Evolutionary conservation across 2,797 vertebrate genomes (phyloP), one percentile per base, ranked within the genome.

Genomic region (Alcedo quadribrachys): DNA sequence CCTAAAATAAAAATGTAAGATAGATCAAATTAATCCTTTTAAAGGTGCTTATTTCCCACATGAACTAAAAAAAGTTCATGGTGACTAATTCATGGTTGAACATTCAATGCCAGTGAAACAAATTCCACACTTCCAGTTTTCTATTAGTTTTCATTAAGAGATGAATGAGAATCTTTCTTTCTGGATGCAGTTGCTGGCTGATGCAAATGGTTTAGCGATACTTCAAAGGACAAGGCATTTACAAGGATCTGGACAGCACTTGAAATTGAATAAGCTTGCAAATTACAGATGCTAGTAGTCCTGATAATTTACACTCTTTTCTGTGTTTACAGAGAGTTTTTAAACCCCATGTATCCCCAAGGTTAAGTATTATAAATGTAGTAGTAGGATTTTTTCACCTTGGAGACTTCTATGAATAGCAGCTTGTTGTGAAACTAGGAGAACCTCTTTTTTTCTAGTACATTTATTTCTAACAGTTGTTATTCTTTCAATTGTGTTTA

Each of bases 401-500:
- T 63, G 20, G 22, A 76, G 32, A 2, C 30, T 69, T 84, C 54
- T 78, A 81, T 69, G 33, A 79, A 43, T 37, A 92, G 35, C 45
- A 66, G 19, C 13, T 67, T 3, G 4, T 63, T 89, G 32, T 53
- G 22, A 61, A 73, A 80, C 20, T 37, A 65, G 54, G 30, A 88
- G 24, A 54, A 43, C 17, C 6, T 5, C 7, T 5, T 66, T 74
- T 33, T 8, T 76, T 87, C 67, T 70, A 25, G 40, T 76, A 57
- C 40, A 6, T 77, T 77, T 82, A 24, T 85, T 85, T 78, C 57
- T 87, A 65, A 57, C 12, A 24, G 79, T 85, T 71, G 46, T 45
- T 87, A 80, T 82, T 89, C 50, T 22, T 91, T 22, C 42, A 48
- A 66, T 81, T 48, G 51, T 35, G 32, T 80, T 84, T 76, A 82